Evolutionary conservation across 2,888 invertebrate species (phyloP).

Genomic region (Drosophila mettleri): DNA sequence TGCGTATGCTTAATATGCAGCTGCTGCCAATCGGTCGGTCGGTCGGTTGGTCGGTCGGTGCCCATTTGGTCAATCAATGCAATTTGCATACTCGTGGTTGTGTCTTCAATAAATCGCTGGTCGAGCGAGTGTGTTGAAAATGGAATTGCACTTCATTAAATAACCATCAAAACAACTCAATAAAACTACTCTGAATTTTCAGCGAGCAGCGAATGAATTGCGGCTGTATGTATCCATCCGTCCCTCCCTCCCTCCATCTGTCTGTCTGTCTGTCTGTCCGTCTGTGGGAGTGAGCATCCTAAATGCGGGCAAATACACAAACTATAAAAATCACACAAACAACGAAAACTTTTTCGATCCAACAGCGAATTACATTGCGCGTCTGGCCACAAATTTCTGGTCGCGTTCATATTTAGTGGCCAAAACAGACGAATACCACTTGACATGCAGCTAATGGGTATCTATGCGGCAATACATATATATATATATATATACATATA

Average conservation of each 20-base stretch:
- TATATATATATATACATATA: neutral
- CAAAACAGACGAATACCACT: neutral
- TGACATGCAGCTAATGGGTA: slow-evolving; percentile 20
- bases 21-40: slow-evolving; percentile 59
- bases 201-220: slow-evolving; percentile 51
- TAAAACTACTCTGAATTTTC: slow-evolving; percentile 74
- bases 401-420: slow-evolving; percentile 36
- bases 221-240: slow-evolving; percentile 18
- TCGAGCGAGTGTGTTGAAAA: slow-evolving; percentile 54
- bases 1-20: slow-evolving; percentile 62
- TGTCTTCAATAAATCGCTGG: slow-evolving; percentile 59
- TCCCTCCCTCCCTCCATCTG: neutral
- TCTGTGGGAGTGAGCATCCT: slow-evolving; percentile 10
- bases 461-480: neutral
- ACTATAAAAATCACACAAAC: slow-evolving; percentile 57
- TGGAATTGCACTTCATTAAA: slow-evolving; percentile 78
- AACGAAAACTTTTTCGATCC: slow-evolving; percentile 74
- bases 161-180: slow-evolving; percentile 79
- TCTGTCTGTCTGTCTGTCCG: neutral
- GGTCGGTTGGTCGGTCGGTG: too few species aligned
- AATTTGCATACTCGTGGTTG: slow-evolving; percentile 39
- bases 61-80: slow-evolving; percentile 38
- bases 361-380: slow-evolving; percentile 67
- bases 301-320: slow-evolving; percentile 31
- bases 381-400: slow-evolving; percentile 43